Conservation (phyloP, 2,797 vertebrate species). For the Xenops minutus region DNA sequence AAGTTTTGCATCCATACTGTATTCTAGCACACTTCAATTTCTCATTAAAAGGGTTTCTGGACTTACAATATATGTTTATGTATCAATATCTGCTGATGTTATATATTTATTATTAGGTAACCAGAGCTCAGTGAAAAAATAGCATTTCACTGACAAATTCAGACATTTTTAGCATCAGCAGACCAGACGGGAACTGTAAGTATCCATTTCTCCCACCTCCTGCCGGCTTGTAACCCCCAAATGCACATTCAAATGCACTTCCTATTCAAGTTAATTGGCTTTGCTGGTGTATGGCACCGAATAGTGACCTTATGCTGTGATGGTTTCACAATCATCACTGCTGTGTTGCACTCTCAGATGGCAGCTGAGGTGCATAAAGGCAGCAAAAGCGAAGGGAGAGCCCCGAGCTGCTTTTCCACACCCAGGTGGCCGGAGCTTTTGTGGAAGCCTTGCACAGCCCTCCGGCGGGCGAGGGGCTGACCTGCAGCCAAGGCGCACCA, state of each 20-base stretch:
- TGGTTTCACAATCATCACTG: not conserved
- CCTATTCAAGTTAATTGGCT: not conserved
- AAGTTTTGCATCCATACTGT: not conserved
- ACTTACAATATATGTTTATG: not conserved
- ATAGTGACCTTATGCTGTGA: not conserved
- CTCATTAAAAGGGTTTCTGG: not conserved
- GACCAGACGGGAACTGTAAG: not conserved
- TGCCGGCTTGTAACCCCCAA: not conserved
- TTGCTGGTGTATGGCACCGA: not conserved
- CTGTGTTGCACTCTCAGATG: not conserved
- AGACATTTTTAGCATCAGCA: not conserved
- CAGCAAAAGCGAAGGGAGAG: accelerated
- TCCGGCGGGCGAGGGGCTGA: not conserved
- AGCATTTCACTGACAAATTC: not conserved
- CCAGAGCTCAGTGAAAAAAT: not conserved
- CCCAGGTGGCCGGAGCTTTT: accelerated
- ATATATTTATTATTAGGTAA: not conserved
- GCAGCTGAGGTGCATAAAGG: not conserved
- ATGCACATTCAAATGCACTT: not conserved
- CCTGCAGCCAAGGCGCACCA: not conserved
- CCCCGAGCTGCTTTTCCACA: not conserved
- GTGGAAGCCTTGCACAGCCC: not conserved
- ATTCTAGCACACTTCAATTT: not conserved
- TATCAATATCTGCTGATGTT: not conserved
- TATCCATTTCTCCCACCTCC: not conserved